Evolutionary conservation across 2,888 invertebrate species (phyloP), one percentile per base, ranked within the genome.

Genomic region (Pristionchus mayeri): DNA sequence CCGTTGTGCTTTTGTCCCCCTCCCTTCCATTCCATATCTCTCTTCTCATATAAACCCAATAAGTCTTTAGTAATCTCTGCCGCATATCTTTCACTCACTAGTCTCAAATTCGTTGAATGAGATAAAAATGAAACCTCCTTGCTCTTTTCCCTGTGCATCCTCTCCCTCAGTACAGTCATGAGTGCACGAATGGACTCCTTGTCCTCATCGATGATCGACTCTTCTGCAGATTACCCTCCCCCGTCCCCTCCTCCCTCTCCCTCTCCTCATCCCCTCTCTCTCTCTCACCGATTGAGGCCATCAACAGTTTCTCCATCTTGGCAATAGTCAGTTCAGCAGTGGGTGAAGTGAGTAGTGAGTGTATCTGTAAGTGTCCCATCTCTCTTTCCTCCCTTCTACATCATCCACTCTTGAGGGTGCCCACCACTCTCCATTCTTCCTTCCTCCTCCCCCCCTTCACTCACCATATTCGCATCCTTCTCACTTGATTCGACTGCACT

Each of bases 401-500:
- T n/a, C n/a, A n/a, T n/a, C n/a, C n/a, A n/a, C n/a, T n/a, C n/a
- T n/a, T n/a, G n/a, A n/a, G n/a, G n/a, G n/a, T n/a, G n/a, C n/a
- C n/a, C n/a, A n/a, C n/a, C n/a, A n/a, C n/a, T n/a, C 48, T 9
- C 27, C n/a, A 11, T 75, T 24, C 9, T n/a, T n/a, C n/a, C n/a
- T n/a, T n/a, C n/a, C n/a, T n/a, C n/a, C 2, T 18, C 34, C 34
- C 18, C 34, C 34, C 3, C 21, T 44, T 3, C 0, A 75, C 30
- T 50, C n/a, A 78, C 78, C 50, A 34, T 78, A 52, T 50, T 52
- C 6, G 78, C 50, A 9, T 78, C 78, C 34, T 78, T 78, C 52
- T 78, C 78, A n/a, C 78, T 78, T n/a, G 78, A 78, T 34, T 78
- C 78, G 2, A 78, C 52, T 9, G 78, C 78, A 78, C 78, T 78